These are phyloP conservation scores for Crossaster papposus DNA, from an alignment of 53 echinoderm and acorn worm species.

Conservation along the genomic window DNA sequence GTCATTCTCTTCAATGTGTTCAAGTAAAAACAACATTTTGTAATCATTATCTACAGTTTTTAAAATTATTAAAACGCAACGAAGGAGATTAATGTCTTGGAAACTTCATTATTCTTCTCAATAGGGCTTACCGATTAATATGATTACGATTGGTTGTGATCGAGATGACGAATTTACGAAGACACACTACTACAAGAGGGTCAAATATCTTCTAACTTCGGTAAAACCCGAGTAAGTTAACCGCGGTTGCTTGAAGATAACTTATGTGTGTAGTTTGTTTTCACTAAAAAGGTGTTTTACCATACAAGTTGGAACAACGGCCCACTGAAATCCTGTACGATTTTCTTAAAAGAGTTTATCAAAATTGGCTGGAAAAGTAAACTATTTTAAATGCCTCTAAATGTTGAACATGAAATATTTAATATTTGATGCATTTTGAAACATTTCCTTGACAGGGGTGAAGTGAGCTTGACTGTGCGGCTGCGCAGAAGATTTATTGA, in stretches of 20 bases:
- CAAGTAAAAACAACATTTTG: too few relatives aligned
- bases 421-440: not conserved
- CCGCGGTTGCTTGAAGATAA: too few relatives aligned
- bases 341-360: too few relatives aligned
- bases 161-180: conserved; percentile 50
- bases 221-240: conserved; percentile 55
- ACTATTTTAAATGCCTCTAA: too few relatives aligned
- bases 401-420: too few relatives aligned
- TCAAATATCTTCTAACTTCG: conserved; percentile 66
- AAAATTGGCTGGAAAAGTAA: too few relatives aligned
- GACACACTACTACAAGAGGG: conserved; percentile 72
- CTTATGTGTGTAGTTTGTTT: too few relatives aligned
- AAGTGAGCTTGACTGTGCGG: conserved; percentile 28
- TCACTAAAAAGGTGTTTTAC: too few relatives aligned
- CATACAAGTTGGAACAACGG: too few relatives aligned
- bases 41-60: not conserved
- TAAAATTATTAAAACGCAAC: not conserved
- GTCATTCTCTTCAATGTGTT: too few relatives aligned
- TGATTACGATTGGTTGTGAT: not conserved
- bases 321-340: too few relatives aligned
- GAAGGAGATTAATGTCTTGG: not conserved
- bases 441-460: conserved; percentile 6
- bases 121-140: not conserved
- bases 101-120: not conserved
- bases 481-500: conserved; percentile 36